A percentile compares a stretch with the other conserved stretches of the same genome.
phyloP scores from a whole-genome alignment of 2,113 vertebrate species.

The Anolis sagrei region DNA sequence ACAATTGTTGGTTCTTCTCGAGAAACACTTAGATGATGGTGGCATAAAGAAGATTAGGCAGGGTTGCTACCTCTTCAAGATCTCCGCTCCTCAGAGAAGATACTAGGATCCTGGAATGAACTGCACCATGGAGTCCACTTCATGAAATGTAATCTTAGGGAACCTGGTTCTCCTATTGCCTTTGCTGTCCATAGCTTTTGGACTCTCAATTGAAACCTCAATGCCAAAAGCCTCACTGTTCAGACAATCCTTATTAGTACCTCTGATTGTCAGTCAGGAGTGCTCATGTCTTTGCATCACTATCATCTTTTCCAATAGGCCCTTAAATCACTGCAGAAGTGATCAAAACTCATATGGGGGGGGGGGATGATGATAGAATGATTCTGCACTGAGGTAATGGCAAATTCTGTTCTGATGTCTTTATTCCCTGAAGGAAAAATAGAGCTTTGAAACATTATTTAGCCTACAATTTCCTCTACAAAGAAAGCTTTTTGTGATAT shows the following conservation, averaged over 20 bases:
- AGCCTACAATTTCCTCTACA: no score
- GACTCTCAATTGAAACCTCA: neutral
- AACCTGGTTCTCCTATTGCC: neutral
- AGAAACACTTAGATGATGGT: neutral
- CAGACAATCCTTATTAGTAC: no score
- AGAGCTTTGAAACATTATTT: no score
- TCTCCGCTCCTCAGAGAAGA: neutral
- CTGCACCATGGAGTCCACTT: neutral
- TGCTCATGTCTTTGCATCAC: no score
- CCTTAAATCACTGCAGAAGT: no score
- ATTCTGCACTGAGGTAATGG: neutral
- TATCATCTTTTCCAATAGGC: no score
- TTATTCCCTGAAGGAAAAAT: no score
- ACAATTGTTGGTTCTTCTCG: neutral
- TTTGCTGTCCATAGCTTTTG: neutral
- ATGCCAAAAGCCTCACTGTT: no score
- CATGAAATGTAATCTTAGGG: neutral
- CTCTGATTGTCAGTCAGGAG: no score
- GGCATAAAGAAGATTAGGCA: neutral
- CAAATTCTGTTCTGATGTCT: neutral
- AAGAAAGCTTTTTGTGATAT: no score
- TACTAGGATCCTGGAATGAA: neutral
- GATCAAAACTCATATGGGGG: neutral
- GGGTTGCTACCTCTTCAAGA: neutral
- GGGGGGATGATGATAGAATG: neutral